Evolutionary conservation across 2,888 invertebrate species (phyloP).

Genomic region (Tetramorium bicarinatum): DNA sequence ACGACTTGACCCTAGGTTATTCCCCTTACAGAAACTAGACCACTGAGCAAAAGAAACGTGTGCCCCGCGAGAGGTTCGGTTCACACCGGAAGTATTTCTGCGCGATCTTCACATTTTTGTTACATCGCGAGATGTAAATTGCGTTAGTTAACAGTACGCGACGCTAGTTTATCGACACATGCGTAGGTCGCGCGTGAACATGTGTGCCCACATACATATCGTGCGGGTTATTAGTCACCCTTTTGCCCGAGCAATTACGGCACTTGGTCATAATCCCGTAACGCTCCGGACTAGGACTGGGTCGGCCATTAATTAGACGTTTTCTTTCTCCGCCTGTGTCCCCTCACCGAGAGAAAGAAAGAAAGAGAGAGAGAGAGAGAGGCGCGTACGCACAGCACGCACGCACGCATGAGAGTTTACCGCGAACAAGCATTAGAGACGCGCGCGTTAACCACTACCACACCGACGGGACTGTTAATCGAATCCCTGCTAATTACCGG

Average conservation of each 20-base stretch:
- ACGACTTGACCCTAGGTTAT: background rate
- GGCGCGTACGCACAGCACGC: slow-evolving; percentile 9
- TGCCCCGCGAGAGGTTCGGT: background rate
- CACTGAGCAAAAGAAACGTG: background rate
- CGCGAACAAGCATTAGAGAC: slow-evolving; percentile 30
- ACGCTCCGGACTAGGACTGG: slow-evolving; percentile 62
- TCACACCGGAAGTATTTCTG: background rate
- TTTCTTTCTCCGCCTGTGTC: slow-evolving; percentile 39
- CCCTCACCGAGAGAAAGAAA: background rate
- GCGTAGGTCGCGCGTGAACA: background rate
- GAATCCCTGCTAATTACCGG: slow-evolving; percentile 52
- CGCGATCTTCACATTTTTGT: background rate
- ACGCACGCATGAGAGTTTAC: slow-evolving; percentile 1
- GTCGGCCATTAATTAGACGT: slow-evolving; percentile 59
- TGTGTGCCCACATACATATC: slow-evolving; percentile 43
- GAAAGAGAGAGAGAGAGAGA: background rate
- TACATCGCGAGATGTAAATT: slow-evolving; percentile 52
- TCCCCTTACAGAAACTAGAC: background rate
- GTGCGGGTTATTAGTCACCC: slow-evolving; percentile 74
- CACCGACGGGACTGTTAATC: slow-evolving; percentile 29
- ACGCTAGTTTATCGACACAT: slow-evolving; percentile 19
- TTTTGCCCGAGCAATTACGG: slow-evolving; percentile 73
- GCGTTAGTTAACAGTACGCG: slow-evolving; percentile 43
- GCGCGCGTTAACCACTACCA: slow-evolving; percentile 9
- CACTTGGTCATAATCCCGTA: slow-evolving; percentile 69